Evolutionary conservation across 2,113 vertebrate genomes (phyloP).

Genomic region (Petaurus breviceps): DNA sequence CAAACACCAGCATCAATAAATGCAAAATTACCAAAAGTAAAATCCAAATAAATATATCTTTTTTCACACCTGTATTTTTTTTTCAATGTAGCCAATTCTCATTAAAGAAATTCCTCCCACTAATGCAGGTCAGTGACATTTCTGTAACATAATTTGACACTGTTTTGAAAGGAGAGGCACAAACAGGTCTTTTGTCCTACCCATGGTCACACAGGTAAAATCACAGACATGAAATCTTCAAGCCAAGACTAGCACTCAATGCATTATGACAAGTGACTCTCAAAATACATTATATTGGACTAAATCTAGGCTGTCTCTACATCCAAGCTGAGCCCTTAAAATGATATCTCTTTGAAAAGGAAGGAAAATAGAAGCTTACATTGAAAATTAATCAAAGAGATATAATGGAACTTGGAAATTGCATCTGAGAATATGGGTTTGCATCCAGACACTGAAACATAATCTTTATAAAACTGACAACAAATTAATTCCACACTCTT

Average conservation of each 20-base stretch:
- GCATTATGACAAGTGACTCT: background rate
- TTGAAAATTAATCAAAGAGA: background rate
- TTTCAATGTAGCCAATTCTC: background rate
- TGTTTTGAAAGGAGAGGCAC: background rate
- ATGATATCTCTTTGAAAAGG: background rate
- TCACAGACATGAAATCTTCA: background rate
- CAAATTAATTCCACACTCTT: background rate
- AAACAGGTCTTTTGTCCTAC: background rate
- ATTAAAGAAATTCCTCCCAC: background rate
- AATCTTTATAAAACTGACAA: background rate
- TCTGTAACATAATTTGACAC: background rate
- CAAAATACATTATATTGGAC: background rate
- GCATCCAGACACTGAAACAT: background rate
- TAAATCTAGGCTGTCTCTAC: background rate
- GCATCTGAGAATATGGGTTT: background rate
- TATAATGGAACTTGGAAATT: background rate
- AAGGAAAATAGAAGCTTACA: background rate
- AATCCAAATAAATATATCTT: background rate
- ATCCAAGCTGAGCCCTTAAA: background rate
- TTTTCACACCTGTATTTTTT: background rate
- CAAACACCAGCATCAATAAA: background rate
- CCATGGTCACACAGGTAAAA: background rate
- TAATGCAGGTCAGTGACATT: background rate
- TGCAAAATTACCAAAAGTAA: background rate
- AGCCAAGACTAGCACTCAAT: background rate